Percentiles rank a stretch among this genome's conserved stretches.
phyloP scores from a whole-genome alignment of 2,113 vertebrate genomes.

The Bujurquina vittata region DNA sequence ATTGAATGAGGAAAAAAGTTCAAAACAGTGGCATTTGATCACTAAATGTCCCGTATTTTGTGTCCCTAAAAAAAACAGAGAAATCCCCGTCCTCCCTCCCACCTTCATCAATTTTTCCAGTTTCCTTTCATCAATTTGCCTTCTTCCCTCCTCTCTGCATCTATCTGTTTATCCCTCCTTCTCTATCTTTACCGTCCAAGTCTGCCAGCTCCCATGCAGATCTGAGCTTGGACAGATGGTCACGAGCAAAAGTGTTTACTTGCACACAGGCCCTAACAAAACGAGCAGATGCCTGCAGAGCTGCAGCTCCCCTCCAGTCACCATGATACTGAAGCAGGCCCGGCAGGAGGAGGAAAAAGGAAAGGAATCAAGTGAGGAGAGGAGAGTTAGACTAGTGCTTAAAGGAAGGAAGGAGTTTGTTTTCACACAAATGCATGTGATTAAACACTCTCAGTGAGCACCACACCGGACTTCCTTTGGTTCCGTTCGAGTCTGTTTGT shows the following conservation, averaged over 20 bases:
- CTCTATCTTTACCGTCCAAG: slow-evolving; percentile 34
- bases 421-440: not conserved
- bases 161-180: not conserved
- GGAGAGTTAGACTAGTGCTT: not conserved
- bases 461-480: not conserved
- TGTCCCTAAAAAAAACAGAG: not conserved
- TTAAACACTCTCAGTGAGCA: not conserved
- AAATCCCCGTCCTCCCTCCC: not conserved
- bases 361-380: not conserved
- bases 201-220: slow-evolving; percentile 60
- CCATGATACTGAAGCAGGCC: slow-evolving; percentile 28
- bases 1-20: not conserved
- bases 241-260: slow-evolving; percentile 59
- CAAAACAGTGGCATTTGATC: not conserved
- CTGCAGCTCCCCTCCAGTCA: slow-evolving; percentile 32
- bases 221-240: slow-evolving; percentile 69
- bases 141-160: not conserved
- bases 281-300: slow-evolving; percentile 66
- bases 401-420: not conserved
- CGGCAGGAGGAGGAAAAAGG: slow-evolving; percentile 26
- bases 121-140: not conserved
- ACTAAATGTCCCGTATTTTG: not conserved
- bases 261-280: slow-evolving; percentile 55
- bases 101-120: not conserved
- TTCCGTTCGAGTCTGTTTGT: slow-evolving; percentile 6